Conservation (phyloP, 1,140 invertebrate genomes). For the Drosophila kikkawai region DNA sequence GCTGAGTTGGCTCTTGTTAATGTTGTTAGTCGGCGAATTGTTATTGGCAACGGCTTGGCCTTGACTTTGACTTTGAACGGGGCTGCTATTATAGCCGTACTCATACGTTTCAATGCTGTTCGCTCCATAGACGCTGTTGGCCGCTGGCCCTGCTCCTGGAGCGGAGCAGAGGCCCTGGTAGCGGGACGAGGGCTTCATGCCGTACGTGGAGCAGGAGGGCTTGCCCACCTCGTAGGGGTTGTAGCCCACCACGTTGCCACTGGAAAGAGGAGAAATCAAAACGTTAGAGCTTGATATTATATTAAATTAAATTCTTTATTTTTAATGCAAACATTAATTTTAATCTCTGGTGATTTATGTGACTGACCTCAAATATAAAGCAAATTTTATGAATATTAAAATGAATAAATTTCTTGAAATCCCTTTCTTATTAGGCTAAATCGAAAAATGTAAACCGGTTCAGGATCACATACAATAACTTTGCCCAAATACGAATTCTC, state of each 20-base stretch:
- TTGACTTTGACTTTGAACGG: constrained; percentile 36
- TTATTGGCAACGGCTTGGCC: constrained; percentile 41
- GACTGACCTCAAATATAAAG: constrained; percentile 8
- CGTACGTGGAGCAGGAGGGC: constrained; percentile 89
- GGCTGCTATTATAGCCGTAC: constrained; percentile 67
- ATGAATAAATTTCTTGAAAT: constrained; percentile 6
- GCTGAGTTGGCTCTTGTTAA: constrained; percentile 69
- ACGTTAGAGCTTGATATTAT: neutral
- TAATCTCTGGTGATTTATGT: constrained; percentile 5
- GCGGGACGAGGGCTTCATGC: constrained; percentile 89
- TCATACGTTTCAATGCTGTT: constrained; percentile 84
- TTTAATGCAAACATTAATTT: neutral
- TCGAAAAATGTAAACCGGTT: constrained; percentile 4
- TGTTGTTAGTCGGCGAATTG: constrained; percentile 74
- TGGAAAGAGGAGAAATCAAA: constrained; percentile 69
- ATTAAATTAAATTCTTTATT: neutral
- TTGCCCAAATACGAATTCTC: neutral
- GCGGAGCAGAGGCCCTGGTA: constrained; percentile 90
- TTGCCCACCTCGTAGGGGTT: constrained; percentile 91
- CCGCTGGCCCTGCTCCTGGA: constrained; percentile 50
- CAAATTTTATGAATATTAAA: constrained; percentile 13
- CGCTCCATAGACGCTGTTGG: constrained; percentile 61
- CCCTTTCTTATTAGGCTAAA: constrained; percentile 9
- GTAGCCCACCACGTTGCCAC: constrained; percentile 91
- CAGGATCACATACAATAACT: neutral